Evolutionary conservation across 1,140 invertebrate species (phyloP), one percentile per base, ranked within the genome.

Genomic region (Drosophila teissieri): DNA sequence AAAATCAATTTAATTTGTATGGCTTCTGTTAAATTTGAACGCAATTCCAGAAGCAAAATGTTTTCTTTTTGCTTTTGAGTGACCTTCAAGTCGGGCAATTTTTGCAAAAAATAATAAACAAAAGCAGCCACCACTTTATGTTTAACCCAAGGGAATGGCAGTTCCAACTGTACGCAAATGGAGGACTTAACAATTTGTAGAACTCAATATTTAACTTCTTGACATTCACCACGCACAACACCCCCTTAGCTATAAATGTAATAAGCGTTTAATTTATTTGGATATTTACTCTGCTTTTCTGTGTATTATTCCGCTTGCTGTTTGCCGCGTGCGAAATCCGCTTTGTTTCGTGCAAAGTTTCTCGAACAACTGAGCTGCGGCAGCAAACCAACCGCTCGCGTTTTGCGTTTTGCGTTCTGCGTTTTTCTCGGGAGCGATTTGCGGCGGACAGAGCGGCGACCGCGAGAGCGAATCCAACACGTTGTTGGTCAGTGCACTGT

Each of bases 301-400:
- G 64, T 60, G 52, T 56, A 45, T 40, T 56, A 45, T 40, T 67
- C 55, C 60, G 45, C 10, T 64, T 45, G 54, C 11, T 69, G 22
- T 68, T 65, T 17, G 49, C 54, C 80, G 84, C 84, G 77, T 36
- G 34, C 46, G 51, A 62, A 49, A 42, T 54, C 31, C 36, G 51
- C 57, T 89, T 78, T 63, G 73, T 80, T 60, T 73, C 80, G 84
- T 55, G 37, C 85, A 74, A 84, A 80, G 84, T 84, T 89, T 74
- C 69, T 72, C 77, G 73, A 80, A 69, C 77, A 89, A 89, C 80
- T 89, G 80, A 89, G 68, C 64, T 73, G 62, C 46, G 56, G 58
- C 70, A 44, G 54, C 75, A 64, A 76, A 63, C 68, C 58, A 76
- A 63, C 64, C 58, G 65, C 44, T 45, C 31, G 62, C 40, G 42